phyloP scores from a whole-genome alignment of 2,113 vertebrate genomes.

The Microtus oregoni region DNA sequence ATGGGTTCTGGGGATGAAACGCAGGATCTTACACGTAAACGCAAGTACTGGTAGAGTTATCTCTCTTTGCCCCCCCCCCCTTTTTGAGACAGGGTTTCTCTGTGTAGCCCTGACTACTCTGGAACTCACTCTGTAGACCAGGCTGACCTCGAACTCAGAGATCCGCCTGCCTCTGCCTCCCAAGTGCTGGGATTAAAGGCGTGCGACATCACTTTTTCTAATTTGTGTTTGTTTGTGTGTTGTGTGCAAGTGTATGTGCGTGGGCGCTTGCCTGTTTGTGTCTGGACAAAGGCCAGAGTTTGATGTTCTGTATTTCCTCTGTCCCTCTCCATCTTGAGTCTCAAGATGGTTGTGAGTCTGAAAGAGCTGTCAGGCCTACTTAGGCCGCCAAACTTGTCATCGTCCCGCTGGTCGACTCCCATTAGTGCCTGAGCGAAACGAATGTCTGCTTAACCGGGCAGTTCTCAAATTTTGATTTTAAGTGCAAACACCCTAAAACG shows the following conservation, averaged over 20 bases:
- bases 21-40: too few relatives aligned
- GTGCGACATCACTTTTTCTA: too few relatives aligned
- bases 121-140: too few relatives aligned
- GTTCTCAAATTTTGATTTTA: background rate
- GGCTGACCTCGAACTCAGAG: too few relatives aligned
- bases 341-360: background rate
- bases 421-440: background rate
- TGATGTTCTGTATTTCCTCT: background rate
- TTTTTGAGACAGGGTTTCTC: too few relatives aligned
- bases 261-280: background rate
- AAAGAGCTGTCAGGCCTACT: background rate
- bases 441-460: background rate
- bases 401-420: too few relatives aligned
- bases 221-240: background rate
- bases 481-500: background rate
- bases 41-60: too few relatives aligned
- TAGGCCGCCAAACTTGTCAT: background rate
- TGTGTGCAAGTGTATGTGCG: background rate
- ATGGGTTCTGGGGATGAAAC: too few relatives aligned
- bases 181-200: too few relatives aligned
- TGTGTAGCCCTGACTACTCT: too few relatives aligned
- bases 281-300: background rate
- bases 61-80: too few relatives aligned
- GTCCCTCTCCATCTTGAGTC: background rate
- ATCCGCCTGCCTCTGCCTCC: too few relatives aligned